Conservation (phyloP, 92 coral and sea anemone genomes). For the Blastomussa wellsi region DNA sequence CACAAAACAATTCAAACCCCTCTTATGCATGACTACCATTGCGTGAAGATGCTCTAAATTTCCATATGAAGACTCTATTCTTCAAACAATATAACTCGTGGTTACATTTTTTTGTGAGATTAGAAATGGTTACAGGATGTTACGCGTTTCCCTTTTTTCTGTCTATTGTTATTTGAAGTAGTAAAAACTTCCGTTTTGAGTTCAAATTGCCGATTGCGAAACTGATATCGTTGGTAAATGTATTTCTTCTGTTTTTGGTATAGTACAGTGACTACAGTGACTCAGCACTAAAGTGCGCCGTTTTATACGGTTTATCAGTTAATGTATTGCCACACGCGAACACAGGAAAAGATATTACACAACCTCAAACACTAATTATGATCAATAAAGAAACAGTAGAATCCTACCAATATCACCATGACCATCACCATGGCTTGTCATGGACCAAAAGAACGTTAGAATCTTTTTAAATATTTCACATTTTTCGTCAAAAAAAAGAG, state of each 20-base stretch:
- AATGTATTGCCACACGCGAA: background rate
- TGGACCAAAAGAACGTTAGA: background rate
- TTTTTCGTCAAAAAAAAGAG: background rate
- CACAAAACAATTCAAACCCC: background rate
- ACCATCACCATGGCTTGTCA: too few relatives aligned
- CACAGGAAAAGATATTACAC: background rate
- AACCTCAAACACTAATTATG: background rate
- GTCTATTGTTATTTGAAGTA: background rate
- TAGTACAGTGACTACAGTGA: background rate
- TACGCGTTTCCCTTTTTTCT: background rate
- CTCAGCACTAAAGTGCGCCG: background rate
- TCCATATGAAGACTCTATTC: background rate
- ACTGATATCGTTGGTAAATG: background rate
- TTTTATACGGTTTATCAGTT: background rate
- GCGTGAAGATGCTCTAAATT: conserved; percentile 4
- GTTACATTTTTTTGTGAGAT: background rate
- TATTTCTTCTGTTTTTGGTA: background rate
- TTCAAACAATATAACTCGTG: background rate
- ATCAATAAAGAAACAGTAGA: background rate
- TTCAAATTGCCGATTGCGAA: background rate
- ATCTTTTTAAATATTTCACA: background rate
- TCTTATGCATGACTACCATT: background rate
- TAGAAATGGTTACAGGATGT: conserved; percentile 13
- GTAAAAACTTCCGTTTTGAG: background rate
- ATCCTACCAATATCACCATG: conserved; percentile 5